Evolutionary conservation across 2,797 vertebrate genomes (phyloP), one percentile per base, ranked within the genome.

Genomic region (Poecile montanus): DNA sequence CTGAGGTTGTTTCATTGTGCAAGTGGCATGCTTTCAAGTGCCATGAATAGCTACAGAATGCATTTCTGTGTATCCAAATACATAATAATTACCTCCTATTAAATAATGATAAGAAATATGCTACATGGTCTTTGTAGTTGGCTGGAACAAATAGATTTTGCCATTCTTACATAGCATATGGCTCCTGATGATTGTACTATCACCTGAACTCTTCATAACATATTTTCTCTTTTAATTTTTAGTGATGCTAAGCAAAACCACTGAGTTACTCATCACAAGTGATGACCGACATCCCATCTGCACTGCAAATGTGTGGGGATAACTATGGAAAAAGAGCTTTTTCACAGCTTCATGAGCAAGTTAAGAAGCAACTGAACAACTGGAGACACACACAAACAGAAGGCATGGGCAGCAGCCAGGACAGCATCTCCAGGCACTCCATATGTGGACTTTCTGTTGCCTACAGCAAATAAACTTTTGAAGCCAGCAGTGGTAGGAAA

Each of bases 401-500:
- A 96, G 95, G 95, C 91, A 94, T 82, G 91, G 91, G 92, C 89
- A 94, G 83, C 94, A 95, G 94, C 96, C 95, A 96, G 95, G 91
- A 95, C 88, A 95, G 94, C 89, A 75, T 96, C 94, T 96, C 92
- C 93, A 95, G 91, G 91, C 95, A 76, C 71, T 96, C 92, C 95
- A 94, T 96, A 94, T 94, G 94, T 82, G 94, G 92, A 96, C 94
- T 93, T 83, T 94, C 91, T 90, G 92, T 88, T 92, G 94, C 94
- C 94, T 95, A 90, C 85, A 97, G 95, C 94, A 96, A 96, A 96
- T 94, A 95, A 94, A 95, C 93, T 96, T 95, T 67, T 94, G 95
- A 93, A 96, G 95, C 95, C 95, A 96, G 89, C 48, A 94, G 94
- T 94, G 80, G 93, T 86, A 95, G 87, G 83, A 94, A 94, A 97